Conservation (phyloP, 1,140 invertebrate species). For the Medauroidea extradentata region DNA sequence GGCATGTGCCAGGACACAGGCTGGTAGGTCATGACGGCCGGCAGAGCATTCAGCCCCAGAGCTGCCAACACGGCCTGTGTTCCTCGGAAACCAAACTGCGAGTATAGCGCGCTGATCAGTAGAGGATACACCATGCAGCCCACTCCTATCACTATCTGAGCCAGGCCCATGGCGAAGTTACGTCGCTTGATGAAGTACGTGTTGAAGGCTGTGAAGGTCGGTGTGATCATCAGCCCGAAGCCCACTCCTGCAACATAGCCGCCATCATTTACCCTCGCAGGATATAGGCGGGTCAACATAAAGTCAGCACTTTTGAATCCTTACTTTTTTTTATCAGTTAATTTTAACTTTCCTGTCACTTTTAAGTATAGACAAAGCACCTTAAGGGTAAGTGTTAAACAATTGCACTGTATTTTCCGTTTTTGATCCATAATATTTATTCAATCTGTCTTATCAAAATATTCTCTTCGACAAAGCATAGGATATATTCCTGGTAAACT, state of each 20-base stretch:
- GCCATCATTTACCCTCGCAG: too few relatives aligned
- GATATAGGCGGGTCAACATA: too few relatives aligned
- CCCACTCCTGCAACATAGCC: constrained; percentile 45
- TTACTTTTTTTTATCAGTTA: too few relatives aligned
- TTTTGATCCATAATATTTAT: too few relatives aligned
- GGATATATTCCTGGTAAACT: too few relatives aligned
- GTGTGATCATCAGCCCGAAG: constrained; percentile 54
- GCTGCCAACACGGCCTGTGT: constrained; percentile 57
- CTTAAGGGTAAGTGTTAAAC: too few relatives aligned
- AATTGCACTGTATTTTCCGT: too few relatives aligned
- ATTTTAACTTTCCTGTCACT: too few relatives aligned
- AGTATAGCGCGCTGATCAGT: constrained; percentile 41
- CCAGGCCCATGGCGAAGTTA: constrained; percentile 54
- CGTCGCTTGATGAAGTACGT: constrained; percentile 53
- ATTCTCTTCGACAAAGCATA: too few relatives aligned
- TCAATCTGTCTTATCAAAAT: too few relatives aligned
- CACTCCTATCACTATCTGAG: constrained; percentile 53
- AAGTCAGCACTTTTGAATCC: too few relatives aligned
- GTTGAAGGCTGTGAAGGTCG: constrained; percentile 53
- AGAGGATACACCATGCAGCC: constrained; percentile 54
- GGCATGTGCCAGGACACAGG: constrained; percentile 53
- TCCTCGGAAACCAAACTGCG: constrained; percentile 55
- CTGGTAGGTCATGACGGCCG: constrained; percentile 40
- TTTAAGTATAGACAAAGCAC: too few relatives aligned
- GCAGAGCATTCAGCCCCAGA: constrained; percentile 51